Percentiles rank a stretch among this genome's conserved stretches.
These are phyloP conservation scores for Caenorhabditis tropicalis DNA, from an alignment of 1,140 invertebrate species.

Conservation along the genomic window DNA sequence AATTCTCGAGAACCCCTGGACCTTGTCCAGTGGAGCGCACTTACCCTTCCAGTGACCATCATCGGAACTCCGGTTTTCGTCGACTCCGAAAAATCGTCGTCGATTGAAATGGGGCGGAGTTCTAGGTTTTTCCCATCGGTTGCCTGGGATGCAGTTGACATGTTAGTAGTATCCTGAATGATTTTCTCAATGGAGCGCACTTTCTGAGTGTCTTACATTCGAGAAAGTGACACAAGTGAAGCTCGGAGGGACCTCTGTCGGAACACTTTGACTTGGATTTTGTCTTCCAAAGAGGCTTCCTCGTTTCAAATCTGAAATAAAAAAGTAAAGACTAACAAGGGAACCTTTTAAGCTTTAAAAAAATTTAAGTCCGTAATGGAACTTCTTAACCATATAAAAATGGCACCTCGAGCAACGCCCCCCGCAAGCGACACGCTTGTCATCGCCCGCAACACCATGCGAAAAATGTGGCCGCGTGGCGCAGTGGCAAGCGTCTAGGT, in stretches of 20 bases:
- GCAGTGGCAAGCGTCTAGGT: too few relatives aligned
- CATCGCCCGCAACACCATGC: too few relatives aligned
- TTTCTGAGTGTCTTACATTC: neutral
- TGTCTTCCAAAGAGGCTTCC: conserved; percentile 28
- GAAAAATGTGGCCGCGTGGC: too few relatives aligned
- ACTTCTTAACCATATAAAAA: too few relatives aligned
- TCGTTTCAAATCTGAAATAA: neutral
- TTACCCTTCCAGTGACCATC: neutral
- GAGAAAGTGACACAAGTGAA: neutral
- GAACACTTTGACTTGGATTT: neutral
- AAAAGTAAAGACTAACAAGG: too few relatives aligned
- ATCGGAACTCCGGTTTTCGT: conserved; percentile 4
- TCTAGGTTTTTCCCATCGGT: too few relatives aligned
- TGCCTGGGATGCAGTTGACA: neutral
- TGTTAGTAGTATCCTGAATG: neutral
- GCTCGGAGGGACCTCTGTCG: neutral
- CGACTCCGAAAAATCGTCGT: neutral
- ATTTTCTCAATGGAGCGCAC: too few relatives aligned
- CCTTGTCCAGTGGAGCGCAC: neutral
- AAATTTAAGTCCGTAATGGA: too few relatives aligned
- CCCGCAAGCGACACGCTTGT: too few relatives aligned
- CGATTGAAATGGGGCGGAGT: neutral
- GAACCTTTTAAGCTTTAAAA: too few relatives aligned
- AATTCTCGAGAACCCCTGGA: neutral
- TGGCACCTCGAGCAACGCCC: too few relatives aligned